Conservation (phyloP, 2,113 vertebrate genomes). For the Nothobranchius kuhntae region DNA sequence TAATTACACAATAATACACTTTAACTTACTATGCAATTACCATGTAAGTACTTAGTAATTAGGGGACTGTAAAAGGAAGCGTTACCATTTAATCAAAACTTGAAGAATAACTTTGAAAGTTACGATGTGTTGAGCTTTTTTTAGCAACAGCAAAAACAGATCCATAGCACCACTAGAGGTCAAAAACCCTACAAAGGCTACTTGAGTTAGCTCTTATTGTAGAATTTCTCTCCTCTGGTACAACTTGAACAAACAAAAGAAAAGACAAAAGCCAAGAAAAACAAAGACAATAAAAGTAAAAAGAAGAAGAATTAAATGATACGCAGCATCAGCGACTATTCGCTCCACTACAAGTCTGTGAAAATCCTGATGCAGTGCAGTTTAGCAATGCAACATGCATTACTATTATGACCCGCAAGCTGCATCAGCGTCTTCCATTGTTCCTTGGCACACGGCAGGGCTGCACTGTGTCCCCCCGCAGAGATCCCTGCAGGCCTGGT, state of each 20-base stretch:
- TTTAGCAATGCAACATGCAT: constrained; percentile 21
- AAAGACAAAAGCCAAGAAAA: background rate
- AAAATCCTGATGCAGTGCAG: constrained; percentile 15
- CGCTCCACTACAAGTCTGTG: background rate
- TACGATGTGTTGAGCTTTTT: background rate
- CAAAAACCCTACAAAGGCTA: background rate
- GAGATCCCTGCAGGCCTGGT: constrained; percentile 35
- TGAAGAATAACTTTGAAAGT: background rate
- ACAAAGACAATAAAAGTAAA: constrained; percentile 10
- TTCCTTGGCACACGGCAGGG: background rate
- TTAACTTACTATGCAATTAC: too few relatives aligned
- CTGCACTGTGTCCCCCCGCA: constrained; percentile 34
- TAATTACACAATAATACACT: too few relatives aligned
- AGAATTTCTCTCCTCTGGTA: background rate
- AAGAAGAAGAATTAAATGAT: constrained; percentile 5
- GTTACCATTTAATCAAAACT: background rate
- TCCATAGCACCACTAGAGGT: background rate
- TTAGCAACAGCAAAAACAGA: background rate
- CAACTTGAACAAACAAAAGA: constrained; percentile 7
- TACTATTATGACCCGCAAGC: constrained; percentile 13
- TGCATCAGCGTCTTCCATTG: constrained; percentile 32
- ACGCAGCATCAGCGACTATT: background rate
- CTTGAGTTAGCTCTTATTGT: constrained; percentile 10
- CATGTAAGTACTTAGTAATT: too few relatives aligned
- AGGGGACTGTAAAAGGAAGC: too few relatives aligned